A percentile compares a stretch with the other conserved stretches of the same genome.
phyloP scores from a whole-genome alignment of 2,888 invertebrate genomes.

The Clivina fossor region DNA sequence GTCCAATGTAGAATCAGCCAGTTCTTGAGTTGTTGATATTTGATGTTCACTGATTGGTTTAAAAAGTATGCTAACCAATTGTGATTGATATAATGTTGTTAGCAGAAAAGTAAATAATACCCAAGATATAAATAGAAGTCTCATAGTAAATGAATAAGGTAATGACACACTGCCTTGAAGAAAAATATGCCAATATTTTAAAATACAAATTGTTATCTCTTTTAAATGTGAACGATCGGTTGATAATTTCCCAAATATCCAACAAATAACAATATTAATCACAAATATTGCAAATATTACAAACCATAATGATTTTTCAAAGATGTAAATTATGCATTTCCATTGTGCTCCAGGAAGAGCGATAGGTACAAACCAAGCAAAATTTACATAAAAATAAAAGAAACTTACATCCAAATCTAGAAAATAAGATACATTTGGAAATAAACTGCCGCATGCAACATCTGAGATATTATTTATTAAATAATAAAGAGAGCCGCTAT shows the following conservation, averaged over 20 bases:
- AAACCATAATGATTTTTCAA: slow-evolving; percentile 8
- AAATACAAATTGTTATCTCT: neutral
- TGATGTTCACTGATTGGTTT: slow-evolving; percentile 14
- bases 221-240: slow-evolving; percentile 2
- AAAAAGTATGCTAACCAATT: slow-evolving; percentile 17
- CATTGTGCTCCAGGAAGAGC: slow-evolving; percentile 16
- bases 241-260: slow-evolving; percentile 8
- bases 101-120: slow-evolving; percentile 14
- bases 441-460: slow-evolving; percentile 13
- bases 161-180: slow-evolving; percentile 9
- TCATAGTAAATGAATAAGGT: slow-evolving; percentile 12
- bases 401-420: slow-evolving; percentile 16
- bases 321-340: slow-evolving; percentile 12
- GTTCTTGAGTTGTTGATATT: slow-evolving; percentile 18
- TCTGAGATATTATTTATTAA: slow-evolving; percentile 11
- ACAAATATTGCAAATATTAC: neutral
- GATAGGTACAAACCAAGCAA: slow-evolving; percentile 24
- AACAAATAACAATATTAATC: neutral
- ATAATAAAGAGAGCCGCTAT: slow-evolving; percentile 21
- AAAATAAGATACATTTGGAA: slow-evolving; percentile 17
- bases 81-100: slow-evolving; percentile 16
- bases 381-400: slow-evolving; percentile 20
- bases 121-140: slow-evolving; percentile 15
- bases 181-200: slow-evolving; percentile 5
- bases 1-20: slow-evolving; percentile 10